phyloP scores from a whole-genome alignment of 2,797 vertebrate species.

The Petrocephalus schoutedeni region DNA sequence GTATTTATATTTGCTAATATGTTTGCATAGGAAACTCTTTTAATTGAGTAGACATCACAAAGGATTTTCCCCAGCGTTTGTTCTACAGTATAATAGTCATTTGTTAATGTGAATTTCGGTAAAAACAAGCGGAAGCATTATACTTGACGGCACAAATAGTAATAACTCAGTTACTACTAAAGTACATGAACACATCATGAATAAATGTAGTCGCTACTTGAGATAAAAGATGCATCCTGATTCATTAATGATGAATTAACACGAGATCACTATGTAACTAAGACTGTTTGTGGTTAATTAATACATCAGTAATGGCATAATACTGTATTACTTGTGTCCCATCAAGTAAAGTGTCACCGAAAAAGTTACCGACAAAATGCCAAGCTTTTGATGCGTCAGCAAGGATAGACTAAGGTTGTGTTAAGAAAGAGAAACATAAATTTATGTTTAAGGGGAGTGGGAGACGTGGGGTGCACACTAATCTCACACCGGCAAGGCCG shows the following conservation, averaged over 20 bases:
- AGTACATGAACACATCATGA: background rate
- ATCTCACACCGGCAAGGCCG: background rate
- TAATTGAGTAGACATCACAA: background rate
- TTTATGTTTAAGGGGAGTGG: slow-evolving; percentile 1
- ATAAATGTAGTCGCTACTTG: background rate
- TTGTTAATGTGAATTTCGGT: background rate
- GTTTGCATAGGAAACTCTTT: background rate
- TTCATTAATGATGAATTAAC: background rate
- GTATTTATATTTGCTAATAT: background rate
- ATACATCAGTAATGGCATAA: background rate
- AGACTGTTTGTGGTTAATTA: background rate
- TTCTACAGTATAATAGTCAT: background rate
- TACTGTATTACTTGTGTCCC: background rate
- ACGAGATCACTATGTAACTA: background rate
- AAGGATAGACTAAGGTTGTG: background rate
- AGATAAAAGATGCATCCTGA: background rate
- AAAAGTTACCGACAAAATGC: background rate
- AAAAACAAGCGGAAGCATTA: background rate
- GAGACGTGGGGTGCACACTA: background rate
- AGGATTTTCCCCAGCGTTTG: background rate
- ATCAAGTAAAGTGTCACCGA: background rate
- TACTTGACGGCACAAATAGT: background rate
- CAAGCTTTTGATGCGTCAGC: background rate
- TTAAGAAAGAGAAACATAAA: background rate
- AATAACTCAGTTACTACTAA: background rate